Base-by-base conservation (phyloP, 2,888 invertebrate species). In the Pyralis farinalis region DNA sequence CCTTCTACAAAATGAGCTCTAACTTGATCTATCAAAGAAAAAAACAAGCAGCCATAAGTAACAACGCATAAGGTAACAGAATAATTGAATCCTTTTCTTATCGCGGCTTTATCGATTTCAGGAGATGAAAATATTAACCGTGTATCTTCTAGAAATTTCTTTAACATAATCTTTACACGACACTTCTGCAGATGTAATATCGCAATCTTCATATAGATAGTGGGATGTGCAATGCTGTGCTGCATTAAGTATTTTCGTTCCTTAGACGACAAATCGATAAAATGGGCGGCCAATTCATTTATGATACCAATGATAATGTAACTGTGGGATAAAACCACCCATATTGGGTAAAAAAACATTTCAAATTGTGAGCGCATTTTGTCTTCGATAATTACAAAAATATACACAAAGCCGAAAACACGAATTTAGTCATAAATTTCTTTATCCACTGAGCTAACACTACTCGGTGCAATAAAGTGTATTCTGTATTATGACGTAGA, bases 321-420 rank as follows among this genome's bases (percentile, higher is more conserved):
- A 0, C 39, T 12, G 38, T 78, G 73, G 0, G 66, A 44, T 1
- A 70, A 8, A 0, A 51, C 6, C 6, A 47, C 48, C 71, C 75
- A 80, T 0, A 58, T 7, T 1, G 30, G 44, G 34, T 76, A 76
- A 0, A 68, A 1, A 1, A 42, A 37, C 29, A 53, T 57, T 1
- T 51, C 38, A 1, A 37, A 42, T 12, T 29, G 43, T 0, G 59
- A 50, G 1, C 47, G 39, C n/a, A 47, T 41, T 0, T 28, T 37
- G 10, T 53, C 44, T 43, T 72, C 71, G 37, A n/a, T n/a, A n/a
- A n/a, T n/a, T 72, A 74, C 78, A 76, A 77, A 34, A 58, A n/a
- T n/a, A n/a, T n/a, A n/a, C n/a, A n/a, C n/a, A n/a, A n/a, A n/a
- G n/a, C n/a, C n/a, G n/a, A n/a, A n/a, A n/a, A n/a, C n/a, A n/a